phyloP scores from a whole-genome alignment of 2,113 vertebrate species.

The Progne subis region DNA sequence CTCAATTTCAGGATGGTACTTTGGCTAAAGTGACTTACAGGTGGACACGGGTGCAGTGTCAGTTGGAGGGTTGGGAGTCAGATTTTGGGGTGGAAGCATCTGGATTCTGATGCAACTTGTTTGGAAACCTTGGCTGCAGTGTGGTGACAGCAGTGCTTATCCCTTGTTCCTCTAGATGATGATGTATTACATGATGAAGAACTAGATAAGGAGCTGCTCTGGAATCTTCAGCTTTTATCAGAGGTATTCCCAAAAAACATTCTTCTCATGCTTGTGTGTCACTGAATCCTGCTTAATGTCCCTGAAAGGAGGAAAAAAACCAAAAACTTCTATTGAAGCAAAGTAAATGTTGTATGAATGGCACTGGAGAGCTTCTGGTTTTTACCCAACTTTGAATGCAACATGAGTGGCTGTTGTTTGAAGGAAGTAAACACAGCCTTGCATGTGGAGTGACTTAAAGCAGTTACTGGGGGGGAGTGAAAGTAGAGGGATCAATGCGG shows the following conservation, averaged over 20 bases:
- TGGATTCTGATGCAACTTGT: background rate
- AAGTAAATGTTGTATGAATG: background rate
- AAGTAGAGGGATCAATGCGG: background rate
- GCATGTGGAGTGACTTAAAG: background rate
- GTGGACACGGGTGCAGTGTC: background rate
- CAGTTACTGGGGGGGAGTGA: background rate
- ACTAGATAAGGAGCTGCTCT: conserved; percentile 95
- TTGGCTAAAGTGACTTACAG: background rate
- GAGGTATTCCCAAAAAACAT: conserved; percentile 79
- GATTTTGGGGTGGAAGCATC: background rate
- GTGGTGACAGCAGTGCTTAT: background rate
- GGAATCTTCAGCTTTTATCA: conserved; percentile 96
- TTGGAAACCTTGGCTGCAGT: background rate
- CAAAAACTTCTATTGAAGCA: background rate
- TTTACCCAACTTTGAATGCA: background rate
- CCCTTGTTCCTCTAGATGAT: conserved; percentile 82
- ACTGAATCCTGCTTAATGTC: background rate
- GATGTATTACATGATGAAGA: conserved; percentile 95
- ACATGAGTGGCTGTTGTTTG: background rate
- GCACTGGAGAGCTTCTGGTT: background rate
- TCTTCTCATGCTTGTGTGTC: background rate
- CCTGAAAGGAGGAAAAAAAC: background rate
- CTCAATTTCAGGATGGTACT: background rate
- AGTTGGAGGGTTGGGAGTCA: background rate
- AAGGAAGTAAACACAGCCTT: background rate